A percentile compares a stretch with the other conserved stretches of the same genome.
These are phyloP conservation scores for Kuschelorhynchus macadamiae DNA, from an alignment of 2,888 invertebrate species.

Conservation along the genomic window DNA sequence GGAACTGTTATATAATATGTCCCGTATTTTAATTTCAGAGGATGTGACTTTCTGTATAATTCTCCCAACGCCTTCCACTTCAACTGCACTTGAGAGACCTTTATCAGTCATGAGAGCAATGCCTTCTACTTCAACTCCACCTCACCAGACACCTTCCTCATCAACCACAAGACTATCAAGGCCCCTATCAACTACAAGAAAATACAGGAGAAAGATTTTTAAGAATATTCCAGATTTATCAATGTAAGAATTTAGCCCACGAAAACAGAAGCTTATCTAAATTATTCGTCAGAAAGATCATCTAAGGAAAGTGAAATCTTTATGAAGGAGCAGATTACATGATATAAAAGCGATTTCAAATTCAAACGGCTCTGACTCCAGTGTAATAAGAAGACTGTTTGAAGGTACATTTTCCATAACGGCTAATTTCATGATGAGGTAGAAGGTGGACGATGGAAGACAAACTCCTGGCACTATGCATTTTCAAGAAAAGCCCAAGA, in stretches of 20 bases:
- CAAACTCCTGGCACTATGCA: constrained; percentile 30
- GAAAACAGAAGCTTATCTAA: constrained; percentile 27
- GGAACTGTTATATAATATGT: too few species aligned
- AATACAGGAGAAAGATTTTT: constrained; percentile 1
- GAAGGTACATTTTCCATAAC: constrained; percentile 26
- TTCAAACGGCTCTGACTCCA: constrained; percentile 30
- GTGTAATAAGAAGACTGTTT: constrained; percentile 23
- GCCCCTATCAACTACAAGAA: neutral
- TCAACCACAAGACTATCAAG: too few species aligned
- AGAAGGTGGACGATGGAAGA: constrained; percentile 49
- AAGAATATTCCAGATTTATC: neutral
- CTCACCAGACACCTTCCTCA: constrained; percentile 18
- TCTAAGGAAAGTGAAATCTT: constrained; percentile 37
- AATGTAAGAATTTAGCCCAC: constrained; percentile 21
- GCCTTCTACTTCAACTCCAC: too few species aligned
- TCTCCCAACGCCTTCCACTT: constrained; percentile 38
- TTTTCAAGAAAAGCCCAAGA: constrained; percentile 26
- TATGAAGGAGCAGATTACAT: constrained; percentile 29
- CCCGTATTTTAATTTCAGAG: too few species aligned
- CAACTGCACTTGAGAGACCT: too few species aligned
- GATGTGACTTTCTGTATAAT: too few species aligned
- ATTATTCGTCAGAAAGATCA: constrained; percentile 39
- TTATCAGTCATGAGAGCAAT: too few species aligned
- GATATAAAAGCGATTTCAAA: constrained; percentile 37
- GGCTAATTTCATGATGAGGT: constrained; percentile 37